Base-by-base conservation (phyloP, 2,888 invertebrate genomes). In the Aspidapion aeneum region DNA sequence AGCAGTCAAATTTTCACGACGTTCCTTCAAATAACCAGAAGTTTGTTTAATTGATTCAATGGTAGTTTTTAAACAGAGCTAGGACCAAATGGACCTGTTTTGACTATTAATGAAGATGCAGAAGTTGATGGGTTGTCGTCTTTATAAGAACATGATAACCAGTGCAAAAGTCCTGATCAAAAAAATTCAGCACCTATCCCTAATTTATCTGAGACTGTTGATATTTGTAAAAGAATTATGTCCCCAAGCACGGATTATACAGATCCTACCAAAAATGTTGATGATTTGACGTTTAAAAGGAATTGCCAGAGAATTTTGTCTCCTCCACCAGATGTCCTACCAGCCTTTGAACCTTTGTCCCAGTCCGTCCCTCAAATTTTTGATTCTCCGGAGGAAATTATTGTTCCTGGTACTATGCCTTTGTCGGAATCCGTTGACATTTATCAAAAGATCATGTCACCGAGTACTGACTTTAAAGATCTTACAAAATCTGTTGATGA, bases 401-500 rank as follows among this genome's bases (percentile, higher is more conserved):
- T n/a, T n/a, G 61, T 70, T 70, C 66, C 73, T 67, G 75, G 73
- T 64, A 62, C 74, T 51, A 72, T 74, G 66, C 73, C 75, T 66
- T 70, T 74, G 67, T 73, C 72, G 17, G 76, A 77, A 69, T 75
- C 76, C 2, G 74, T 79, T 55, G 77, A 78, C 64, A 78, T 79
- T 59, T 78, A 77, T 63, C 74, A 79, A 61, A 78, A 77, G 66
- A 77, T 79, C 61, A 66, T 79, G 35, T 74, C 74, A 5, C 75
- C 78, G 2, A 72, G 70, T 51, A 74, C 72, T 62, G 35, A 52
- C 19, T 12, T 20, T 58, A 49, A 19, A 9, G 18, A 52, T 16
- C 19, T 2, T 51, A 19, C 9, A 17, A 63, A 19, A 50, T 12
- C n/a, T 9, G 22, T 48, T 18, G 59, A 62, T 48, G 57, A 60